Percentiles rank a stretch among this genome's conserved stretches.
phyloP scores from a whole-genome alignment of 2,113 vertebrate species.

The Corvus moneduloides region DNA sequence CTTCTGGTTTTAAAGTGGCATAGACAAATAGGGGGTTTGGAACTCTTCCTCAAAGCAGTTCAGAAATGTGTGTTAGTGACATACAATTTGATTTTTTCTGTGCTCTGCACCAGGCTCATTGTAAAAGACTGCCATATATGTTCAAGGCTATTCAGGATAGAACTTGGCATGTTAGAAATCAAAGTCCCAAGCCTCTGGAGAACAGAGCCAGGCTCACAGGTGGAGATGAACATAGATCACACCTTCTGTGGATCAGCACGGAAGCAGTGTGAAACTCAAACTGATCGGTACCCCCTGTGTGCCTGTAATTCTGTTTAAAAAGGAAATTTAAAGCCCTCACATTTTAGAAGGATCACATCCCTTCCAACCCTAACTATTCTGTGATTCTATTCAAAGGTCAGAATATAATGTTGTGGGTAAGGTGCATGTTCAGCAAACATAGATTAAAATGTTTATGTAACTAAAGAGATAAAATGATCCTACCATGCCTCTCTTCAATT shows the following conservation, averaged over 20 bases:
- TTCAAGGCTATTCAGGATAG: not conserved
- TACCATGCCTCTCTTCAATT: not conserved
- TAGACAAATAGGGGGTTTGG: not conserved
- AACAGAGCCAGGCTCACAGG: not conserved
- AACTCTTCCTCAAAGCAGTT: not conserved
- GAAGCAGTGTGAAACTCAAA: not conserved
- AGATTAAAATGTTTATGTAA: not conserved
- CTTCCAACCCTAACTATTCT: not conserved
- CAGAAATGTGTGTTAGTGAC: not conserved
- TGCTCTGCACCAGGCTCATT: not conserved
- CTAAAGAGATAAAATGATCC: not conserved
- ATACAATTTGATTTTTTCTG: not conserved
- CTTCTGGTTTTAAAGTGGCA: not conserved
- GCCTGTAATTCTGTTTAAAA: not conserved
- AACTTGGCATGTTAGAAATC: not conserved
- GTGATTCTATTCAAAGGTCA: not conserved
- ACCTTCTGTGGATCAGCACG: not conserved
- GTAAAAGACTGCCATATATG: not conserved
- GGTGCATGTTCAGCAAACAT: not conserved
- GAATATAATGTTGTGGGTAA: not conserved
- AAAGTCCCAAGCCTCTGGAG: not conserved
- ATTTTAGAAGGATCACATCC: not conserved
- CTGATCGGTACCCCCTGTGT: not conserved
- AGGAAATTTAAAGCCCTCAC: not conserved
- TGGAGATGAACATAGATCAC: not conserved